Evolutionary conservation across 2,888 invertebrate species (phyloP).

Genomic region (Willowsia nigromaculata): DNA sequence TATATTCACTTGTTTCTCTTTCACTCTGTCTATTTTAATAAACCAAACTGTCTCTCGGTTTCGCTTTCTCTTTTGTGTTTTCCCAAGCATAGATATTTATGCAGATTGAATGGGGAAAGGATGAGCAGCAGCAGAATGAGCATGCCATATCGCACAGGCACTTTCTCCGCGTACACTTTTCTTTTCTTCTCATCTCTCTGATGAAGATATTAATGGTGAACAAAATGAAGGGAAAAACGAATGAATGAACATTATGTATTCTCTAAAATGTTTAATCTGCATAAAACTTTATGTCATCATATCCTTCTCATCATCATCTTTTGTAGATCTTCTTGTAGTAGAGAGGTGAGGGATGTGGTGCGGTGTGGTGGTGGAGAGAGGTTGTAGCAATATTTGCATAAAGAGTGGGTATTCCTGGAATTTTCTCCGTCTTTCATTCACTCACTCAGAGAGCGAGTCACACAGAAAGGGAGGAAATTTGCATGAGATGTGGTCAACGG

Average conservation of each 20-base stretch:
- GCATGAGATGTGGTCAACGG: constrained; percentile 60
- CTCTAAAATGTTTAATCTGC: background rate
- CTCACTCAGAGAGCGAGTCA: background rate
- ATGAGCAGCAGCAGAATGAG: background rate
- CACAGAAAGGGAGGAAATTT: constrained; percentile 48
- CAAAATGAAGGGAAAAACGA: too few species aligned
- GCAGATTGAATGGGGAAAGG: background rate
- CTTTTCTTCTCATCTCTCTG: too few species aligned
- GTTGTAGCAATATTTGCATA: constrained; percentile 15
- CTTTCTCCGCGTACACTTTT: too few species aligned
- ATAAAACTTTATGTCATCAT: background rate
- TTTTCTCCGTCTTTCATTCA: background rate
- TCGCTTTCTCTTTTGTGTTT: background rate
- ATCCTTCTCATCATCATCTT: background rate
- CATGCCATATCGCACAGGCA: background rate
- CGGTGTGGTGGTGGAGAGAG: background rate
- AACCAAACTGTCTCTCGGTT: background rate
- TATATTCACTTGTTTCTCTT: background rate
- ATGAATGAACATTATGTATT: too few species aligned
- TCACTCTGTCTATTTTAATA: background rate
- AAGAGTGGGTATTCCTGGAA: background rate
- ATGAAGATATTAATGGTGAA: too few species aligned
- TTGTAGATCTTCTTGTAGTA: background rate
- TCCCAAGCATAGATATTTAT: background rate
- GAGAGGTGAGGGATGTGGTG: too few species aligned